Evolutionary conservation across 2,113 vertebrate species (phyloP).

Genomic region (Eira barbara): DNA sequence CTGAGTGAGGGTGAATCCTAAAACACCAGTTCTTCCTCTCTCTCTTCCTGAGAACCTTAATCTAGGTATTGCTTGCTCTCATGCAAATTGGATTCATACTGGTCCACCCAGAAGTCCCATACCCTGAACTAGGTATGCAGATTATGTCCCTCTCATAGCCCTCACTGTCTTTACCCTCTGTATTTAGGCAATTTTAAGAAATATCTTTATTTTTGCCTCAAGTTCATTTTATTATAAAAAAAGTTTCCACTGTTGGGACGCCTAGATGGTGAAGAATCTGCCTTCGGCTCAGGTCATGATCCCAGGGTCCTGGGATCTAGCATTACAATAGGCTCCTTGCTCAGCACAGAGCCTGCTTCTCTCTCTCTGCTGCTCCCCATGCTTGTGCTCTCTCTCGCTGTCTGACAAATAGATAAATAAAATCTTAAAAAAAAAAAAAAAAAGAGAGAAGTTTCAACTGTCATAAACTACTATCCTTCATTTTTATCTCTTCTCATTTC

Average conservation of each 20-base stretch:
- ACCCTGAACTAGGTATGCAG: not conserved
- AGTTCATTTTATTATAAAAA: not conserved
- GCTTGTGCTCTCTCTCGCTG: too few species aligned
- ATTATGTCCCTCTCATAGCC: not conserved
- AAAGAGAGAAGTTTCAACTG: not conserved
- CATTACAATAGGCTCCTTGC: too few species aligned
- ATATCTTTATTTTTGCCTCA: not conserved
- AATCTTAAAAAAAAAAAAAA: not conserved
- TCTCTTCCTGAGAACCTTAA: not conserved
- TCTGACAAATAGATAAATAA: not conserved
- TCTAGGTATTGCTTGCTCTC: not conserved
- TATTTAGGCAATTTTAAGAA: slow-evolving; percentile 31
- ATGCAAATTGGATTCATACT: not conserved
- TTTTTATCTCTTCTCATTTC: not conserved
- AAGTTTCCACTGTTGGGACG: not conserved
- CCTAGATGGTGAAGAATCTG: too few species aligned
- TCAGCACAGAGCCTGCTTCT: too few species aligned
- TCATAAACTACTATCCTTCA: not conserved
- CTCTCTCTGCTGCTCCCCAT: too few species aligned
- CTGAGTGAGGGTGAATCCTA: not conserved
- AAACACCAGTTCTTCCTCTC: not conserved
- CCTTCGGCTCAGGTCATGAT: too few species aligned
- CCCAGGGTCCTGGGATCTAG: too few species aligned
- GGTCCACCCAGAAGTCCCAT: not conserved
- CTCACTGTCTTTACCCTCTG: not conserved